Percentiles rank a stretch among this genome's conserved stretches.
phyloP scores from a whole-genome alignment of 2,888 invertebrate genomes.

The Diplazon laetatorius region DNA sequence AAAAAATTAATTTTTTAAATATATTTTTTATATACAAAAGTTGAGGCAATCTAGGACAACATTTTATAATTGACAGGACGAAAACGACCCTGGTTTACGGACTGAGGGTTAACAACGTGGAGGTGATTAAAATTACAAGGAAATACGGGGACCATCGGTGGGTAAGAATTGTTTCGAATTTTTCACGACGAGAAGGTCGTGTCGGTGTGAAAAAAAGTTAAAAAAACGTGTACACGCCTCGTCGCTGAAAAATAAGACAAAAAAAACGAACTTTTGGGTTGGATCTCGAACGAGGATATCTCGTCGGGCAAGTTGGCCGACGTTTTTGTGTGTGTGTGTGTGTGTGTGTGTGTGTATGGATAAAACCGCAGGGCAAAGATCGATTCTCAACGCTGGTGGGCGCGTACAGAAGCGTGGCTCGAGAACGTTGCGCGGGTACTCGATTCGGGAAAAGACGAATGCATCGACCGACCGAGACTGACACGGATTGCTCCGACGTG shows the following conservation, averaged over 20 bases:
- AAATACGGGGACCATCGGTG: slow-evolving; percentile 11
- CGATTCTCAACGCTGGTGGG: no score
- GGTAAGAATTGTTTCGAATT: background rate
- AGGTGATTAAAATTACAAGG: no score
- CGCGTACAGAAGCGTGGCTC: no score
- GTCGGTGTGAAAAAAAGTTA: background rate
- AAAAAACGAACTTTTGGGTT: slow-evolving; percentile 25
- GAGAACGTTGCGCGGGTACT: background rate
- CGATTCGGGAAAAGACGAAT: slow-evolving; percentile 33
- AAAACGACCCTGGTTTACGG: no score
- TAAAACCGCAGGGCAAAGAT: slow-evolving; percentile 45
- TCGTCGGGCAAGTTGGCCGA: slow-evolving; percentile 49
- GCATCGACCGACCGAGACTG: slow-evolving; percentile 1
- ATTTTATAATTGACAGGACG: no score
- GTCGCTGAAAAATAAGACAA: no score
- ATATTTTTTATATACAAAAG: no score
- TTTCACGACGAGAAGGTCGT: slow-evolving; percentile 1
- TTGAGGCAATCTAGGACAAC: no score
- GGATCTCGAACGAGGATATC: slow-evolving; percentile 54
- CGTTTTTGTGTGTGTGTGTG: no score
- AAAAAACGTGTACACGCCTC: slow-evolving; percentile 21
- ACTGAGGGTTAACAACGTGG: no score
- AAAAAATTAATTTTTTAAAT: no score
- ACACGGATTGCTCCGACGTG: slow-evolving; percentile 22
- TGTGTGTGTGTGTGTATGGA: slow-evolving; percentile 35